These are phyloP conservation scores for Clupea harengus DNA, from an alignment of 2,113 vertebrate genomes.

Conservation along the genomic window DNA sequence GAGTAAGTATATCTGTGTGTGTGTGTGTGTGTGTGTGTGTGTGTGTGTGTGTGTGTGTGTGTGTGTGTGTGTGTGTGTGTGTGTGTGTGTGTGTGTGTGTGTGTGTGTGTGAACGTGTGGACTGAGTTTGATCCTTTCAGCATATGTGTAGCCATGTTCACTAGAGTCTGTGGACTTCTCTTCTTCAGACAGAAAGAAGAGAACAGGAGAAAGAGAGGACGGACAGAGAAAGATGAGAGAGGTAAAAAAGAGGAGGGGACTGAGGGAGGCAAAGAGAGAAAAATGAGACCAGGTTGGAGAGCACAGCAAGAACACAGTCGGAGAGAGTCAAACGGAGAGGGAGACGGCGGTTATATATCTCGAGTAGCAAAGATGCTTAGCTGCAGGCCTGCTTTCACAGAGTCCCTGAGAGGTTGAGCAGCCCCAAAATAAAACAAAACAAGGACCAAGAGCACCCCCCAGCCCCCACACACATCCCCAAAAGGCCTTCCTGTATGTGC, in stretches of 20 bases:
- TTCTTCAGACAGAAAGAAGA: neutral
- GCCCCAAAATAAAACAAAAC: slow-evolving; percentile 3
- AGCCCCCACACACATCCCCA: neutral
- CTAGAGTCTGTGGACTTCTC: too few relatives aligned
- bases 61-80: neutral
- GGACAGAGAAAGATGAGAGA: neutral
- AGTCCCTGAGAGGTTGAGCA: neutral
- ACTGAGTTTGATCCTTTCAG: neutral
- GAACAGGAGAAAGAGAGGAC: neutral
- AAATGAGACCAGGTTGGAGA: neutral
- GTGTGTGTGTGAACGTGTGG: neutral
- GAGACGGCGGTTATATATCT: neutral
- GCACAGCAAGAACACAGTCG: neutral
- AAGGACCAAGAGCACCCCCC: neutral
- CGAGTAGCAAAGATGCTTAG: neutral
- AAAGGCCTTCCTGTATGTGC: neutral
- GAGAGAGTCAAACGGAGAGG: neutral
- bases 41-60: too few relatives aligned
- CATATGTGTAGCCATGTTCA: neutral
- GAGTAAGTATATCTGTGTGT: too few relatives aligned
- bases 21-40: too few relatives aligned
- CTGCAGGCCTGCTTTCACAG: neutral
- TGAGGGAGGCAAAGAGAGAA: neutral
- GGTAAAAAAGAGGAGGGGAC: neutral
- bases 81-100: neutral